phyloP scores from a whole-genome alignment of 2,888 invertebrate genomes.

The Mycalesis mineus region DNA sequence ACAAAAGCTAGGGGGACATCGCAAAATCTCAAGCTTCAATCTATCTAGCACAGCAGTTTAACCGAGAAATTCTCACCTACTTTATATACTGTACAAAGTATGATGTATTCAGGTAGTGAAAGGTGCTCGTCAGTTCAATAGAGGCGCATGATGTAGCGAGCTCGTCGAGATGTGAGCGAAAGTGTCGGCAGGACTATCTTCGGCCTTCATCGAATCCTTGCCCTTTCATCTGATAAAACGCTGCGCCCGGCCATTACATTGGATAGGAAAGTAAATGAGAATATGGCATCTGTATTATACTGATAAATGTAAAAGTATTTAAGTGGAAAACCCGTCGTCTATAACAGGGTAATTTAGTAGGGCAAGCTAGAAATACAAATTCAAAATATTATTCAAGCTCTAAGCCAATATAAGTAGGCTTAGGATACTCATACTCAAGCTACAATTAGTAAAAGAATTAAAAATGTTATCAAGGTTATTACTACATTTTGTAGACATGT shows the following conservation, averaged over 20 bases:
- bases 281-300: no score
- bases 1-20: no score
- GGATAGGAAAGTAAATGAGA: not conserved
- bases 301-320: no score
- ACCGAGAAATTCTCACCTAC: not conserved
- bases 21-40: not conserved
- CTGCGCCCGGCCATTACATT: not conserved
- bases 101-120: slow-evolving; percentile 7
- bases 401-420: no score
- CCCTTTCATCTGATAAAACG: slow-evolving; percentile 8
- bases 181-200: slow-evolving; percentile 6
- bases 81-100: not conserved
- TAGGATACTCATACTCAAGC: no score
- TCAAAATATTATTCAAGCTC: no score
- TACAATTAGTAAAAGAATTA: no score
- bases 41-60: not conserved
- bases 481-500: no score
- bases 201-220: slow-evolving; percentile 7
- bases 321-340: no score
- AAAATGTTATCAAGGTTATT: no score
- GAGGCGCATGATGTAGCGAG: not conserved
- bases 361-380: no score
- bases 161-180: slow-evolving; percentile 1
- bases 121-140: slow-evolving; percentile 2
- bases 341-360: no score